Conservation (phyloP, 2,797 vertebrate species). For the Diceros bicornis region DNA sequence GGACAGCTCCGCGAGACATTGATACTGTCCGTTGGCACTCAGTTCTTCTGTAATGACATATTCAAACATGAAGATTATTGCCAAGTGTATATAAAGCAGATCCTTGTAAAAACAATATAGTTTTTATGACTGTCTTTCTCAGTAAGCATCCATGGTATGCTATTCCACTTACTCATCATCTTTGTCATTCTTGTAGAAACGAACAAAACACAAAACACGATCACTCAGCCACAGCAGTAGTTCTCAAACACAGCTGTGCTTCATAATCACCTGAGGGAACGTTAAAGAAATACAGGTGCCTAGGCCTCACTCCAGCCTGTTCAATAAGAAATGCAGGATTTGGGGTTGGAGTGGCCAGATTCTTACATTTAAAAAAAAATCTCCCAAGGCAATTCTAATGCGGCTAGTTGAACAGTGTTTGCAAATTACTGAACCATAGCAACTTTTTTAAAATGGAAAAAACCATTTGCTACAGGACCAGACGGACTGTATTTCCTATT, state of each 20-base stretch:
- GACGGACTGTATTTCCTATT: not conserved
- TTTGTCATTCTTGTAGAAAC: not conserved
- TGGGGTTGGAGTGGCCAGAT: not conserved
- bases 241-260: conserved; percentile 18
- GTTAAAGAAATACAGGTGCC: not conserved
- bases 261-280: not conserved
- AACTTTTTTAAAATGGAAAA: conserved; percentile 9
- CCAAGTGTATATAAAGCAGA: not conserved
- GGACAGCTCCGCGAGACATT: conserved; percentile 93
- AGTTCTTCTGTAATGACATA: conserved; percentile 91
- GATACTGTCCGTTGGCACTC: conserved; percentile 94
- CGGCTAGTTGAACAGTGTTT: not conserved
- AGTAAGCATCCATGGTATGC: not conserved
- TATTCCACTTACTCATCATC: not conserved
- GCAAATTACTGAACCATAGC: not conserved
- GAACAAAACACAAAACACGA: not conserved
- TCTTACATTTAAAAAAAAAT: not conserved
- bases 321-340: not conserved
- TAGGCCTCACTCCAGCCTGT: not conserved
- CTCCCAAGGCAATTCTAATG: not conserved
- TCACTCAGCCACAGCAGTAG: not conserved
- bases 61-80: not conserved
- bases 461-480: not conserved
- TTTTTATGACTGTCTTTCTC: not conserved
- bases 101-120: not conserved